Conservation (phyloP, 2,888 invertebrate genomes). For the Lepidochrysops patricia region DNA sequence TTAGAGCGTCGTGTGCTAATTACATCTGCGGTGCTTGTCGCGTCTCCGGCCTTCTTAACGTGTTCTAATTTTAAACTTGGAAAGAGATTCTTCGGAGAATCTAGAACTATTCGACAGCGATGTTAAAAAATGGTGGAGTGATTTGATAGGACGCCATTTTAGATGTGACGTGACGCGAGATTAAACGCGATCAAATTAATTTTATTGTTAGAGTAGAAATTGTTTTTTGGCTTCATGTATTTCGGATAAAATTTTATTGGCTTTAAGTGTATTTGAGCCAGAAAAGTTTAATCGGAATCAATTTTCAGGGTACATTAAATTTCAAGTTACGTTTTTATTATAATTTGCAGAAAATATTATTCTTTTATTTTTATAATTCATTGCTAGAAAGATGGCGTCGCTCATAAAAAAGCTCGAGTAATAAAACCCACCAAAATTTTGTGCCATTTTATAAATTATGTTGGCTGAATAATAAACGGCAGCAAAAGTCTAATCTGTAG, state of each 20-base stretch:
- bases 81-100: background rate
- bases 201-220: background rate
- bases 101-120: background rate
- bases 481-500: background rate
- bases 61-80: slow-evolving; percentile 14
- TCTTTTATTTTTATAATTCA: background rate
- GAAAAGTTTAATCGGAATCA: background rate
- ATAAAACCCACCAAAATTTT: background rate
- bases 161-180: background rate
- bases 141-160: background rate
- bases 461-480: background rate
- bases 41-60: slow-evolving; percentile 24
- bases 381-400: background rate
- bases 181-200: background rate
- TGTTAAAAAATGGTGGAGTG: background rate
- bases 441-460: background rate
- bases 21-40: slow-evolving; percentile 52
- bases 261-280: background rate
- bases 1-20: slow-evolving; percentile 70
- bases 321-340: background rate
- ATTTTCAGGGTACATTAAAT: background rate
- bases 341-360: background rate
- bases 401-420: background rate
- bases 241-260: background rate
- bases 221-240: background rate